Evolutionary conservation across 2,797 vertebrate species (phyloP), one percentile per base, ranked within the genome.

Genomic region (Thripadectes ignobilis): DNA sequence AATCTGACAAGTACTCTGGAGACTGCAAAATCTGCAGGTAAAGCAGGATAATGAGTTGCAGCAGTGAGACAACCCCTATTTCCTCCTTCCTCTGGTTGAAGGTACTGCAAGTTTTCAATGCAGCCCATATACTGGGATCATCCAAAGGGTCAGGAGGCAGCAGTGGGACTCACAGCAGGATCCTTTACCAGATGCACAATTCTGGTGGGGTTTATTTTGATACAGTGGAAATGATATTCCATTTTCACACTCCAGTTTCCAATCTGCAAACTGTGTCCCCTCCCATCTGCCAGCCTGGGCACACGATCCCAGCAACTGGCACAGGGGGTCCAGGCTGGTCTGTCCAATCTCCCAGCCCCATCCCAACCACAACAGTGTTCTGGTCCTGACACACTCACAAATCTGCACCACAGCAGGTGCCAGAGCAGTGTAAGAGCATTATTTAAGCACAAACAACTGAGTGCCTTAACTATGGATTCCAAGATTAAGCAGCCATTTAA

Each of bases 401-500:
- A 68, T 32, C 54, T 84, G 62, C 54, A 24, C 34, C 34, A 54
- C 7, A 63, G 69, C 87, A 88, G 57, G 79, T 77, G 83, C 30
- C 61, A 55, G 8, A 68, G 43, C 45, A 43, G 27, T 30, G 52
- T 65, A 76, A 85, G 74, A 86, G 74, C 52, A 19, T 69, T 74
- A 77, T 55, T 79, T 45, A 51, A 68, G 8, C 55, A 79, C 76
- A 76, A 90, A 81, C 59, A 84, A 9, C 36, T 51, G 67, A n/a
- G 24, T 49, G 22, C 43, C 71, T 91, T 41, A 91, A 62, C 41
- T 14, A 24, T 5, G 30, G 52, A 67, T 79, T 65, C 74, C 59
- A 71, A 89, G 85, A 79, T 71, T 29, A 83, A 88, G 65, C 45
- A 52, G 82, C 86, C 45, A 2, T 96, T 95, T 96, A 96, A 97